Percentiles rank a stretch among this genome's conserved stretches.
Conservation (phyloP, 2,797 vertebrate species). For the Myripristis jacobus region DNA sequence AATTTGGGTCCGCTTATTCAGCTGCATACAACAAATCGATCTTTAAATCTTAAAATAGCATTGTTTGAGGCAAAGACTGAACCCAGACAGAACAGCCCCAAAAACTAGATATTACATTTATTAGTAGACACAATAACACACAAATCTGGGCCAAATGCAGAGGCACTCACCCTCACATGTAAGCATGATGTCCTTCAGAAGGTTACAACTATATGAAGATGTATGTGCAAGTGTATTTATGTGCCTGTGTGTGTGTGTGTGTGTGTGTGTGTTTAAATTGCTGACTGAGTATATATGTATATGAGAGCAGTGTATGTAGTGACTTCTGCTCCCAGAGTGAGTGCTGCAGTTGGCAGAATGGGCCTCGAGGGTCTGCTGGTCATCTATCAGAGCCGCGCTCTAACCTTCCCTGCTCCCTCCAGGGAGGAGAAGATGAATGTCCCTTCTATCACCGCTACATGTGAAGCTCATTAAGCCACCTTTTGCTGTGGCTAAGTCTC, state of each 20-base stretch:
- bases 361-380: conserved; percentile 34
- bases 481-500: conserved; percentile 24
- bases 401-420: conserved; percentile 45
- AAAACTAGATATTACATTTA: too few species aligned
- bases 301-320: background rate
- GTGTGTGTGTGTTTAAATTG: conserved; percentile 38
- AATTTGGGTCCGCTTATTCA: too few species aligned
- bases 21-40: too few species aligned
- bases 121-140: background rate
- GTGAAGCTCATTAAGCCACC: conserved; percentile 50
- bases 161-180: background rate
- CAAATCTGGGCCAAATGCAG: background rate
- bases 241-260: conserved; percentile 17
- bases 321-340: conserved; percentile 3
- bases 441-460: conserved; percentile 35
- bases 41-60: background rate
- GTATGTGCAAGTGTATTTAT: background rate
- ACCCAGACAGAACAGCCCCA: background rate
- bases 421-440: conserved; percentile 54
- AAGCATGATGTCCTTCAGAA: conserved; percentile 15
- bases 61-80: background rate
- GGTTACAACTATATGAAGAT: background rate
- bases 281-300: conserved; percentile 13
- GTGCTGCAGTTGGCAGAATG: conserved; percentile 31
- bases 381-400: conserved; percentile 63